These are phyloP conservation scores for Gambusia affinis DNA, from an alignment of 2,113 vertebrate genomes.

Conservation along the genomic window DNA sequence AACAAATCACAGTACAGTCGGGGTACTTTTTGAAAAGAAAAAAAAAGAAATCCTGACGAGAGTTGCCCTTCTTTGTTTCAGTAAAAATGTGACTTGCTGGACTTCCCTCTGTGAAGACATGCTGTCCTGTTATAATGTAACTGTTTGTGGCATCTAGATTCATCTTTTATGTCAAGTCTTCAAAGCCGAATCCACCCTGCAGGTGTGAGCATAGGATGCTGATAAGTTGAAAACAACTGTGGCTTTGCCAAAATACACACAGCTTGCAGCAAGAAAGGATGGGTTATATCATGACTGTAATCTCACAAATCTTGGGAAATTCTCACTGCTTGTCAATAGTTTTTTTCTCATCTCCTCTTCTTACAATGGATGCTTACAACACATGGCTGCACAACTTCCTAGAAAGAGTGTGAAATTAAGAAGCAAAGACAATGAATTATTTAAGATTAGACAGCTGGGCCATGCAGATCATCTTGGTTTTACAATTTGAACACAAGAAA, in stretches of 20 bases:
- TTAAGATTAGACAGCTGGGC: neutral
- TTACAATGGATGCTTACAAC: neutral
- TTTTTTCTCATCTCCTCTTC: neutral
- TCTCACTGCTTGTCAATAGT: neutral
- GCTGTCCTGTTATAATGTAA: neutral
- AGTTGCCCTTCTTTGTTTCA: neutral
- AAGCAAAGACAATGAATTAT: neutral
- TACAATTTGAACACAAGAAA: neutral
- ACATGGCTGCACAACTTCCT: neutral
- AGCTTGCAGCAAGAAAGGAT: neutral
- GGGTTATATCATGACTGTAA: neutral
- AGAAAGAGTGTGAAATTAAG: neutral
- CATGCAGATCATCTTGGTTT: conserved; percentile 12
- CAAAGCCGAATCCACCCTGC: neutral
- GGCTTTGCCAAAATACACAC: conserved; percentile 1
- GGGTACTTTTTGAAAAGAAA: neutral
- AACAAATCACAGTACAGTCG: neutral
- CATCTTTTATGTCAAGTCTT: neutral
- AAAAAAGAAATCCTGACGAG: neutral
- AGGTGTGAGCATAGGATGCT: neutral
- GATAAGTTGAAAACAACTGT: neutral
- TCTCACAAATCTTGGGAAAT: neutral
- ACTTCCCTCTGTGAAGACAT: neutral
- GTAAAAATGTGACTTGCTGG: neutral
- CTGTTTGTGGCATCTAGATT: neutral